Conservation (phyloP, 2,797 vertebrate genomes). For the Poecilia gillii region DNA sequence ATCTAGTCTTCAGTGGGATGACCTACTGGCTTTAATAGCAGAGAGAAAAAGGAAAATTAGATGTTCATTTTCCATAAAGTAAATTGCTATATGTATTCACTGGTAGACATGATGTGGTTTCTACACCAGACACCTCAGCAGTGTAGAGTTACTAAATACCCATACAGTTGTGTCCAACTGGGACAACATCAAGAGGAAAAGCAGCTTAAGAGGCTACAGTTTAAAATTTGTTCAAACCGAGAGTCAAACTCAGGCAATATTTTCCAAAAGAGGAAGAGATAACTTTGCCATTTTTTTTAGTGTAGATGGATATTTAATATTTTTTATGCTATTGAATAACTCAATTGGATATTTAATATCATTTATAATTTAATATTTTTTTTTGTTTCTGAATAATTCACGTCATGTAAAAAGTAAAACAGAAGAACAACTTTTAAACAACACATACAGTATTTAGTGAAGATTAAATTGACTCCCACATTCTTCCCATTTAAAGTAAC, state of each 20-base stretch:
- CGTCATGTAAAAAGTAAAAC: background rate
- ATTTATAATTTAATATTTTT: background rate
- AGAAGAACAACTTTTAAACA: background rate
- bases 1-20: background rate
- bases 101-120: slow-evolving; percentile 27
- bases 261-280: background rate
- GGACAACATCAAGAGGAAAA: background rate
- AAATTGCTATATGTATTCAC: slow-evolving; percentile 20
- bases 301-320: background rate
- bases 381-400: background rate
- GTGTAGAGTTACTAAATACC: background rate
- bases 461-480: background rate
- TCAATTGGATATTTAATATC: background rate
- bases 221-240: background rate
- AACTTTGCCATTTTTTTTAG: background rate
- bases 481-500: too few relatives aligned
- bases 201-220: background rate
- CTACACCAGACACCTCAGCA: slow-evolving; percentile 2
- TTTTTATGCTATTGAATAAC: background rate
- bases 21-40: background rate
- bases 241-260: background rate
- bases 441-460: background rate
- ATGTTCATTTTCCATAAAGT: background rate
- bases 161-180: background rate
- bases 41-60: slow-evolving; percentile 1